These are phyloP conservation scores for Chirona hameri DNA, from an alignment of 2,888 invertebrate genomes.

Conservation along the genomic window DNA sequence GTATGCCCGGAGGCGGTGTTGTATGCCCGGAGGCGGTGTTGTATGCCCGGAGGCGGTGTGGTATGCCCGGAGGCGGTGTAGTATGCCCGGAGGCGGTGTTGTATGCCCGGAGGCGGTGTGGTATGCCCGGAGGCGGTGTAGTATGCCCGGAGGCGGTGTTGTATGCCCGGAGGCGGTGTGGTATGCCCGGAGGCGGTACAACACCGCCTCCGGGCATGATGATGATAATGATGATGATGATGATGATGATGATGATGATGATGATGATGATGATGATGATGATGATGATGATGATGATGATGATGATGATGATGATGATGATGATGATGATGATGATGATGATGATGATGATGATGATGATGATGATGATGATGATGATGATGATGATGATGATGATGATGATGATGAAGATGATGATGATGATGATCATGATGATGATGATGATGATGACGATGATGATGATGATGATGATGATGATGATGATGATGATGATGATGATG, in stretches of 20 bases:
- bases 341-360: background rate
- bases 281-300: slow-evolving; percentile 22
- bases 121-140: too few species aligned
- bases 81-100: too few species aligned
- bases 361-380: slow-evolving; percentile 22
- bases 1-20: too few species aligned
- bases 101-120: too few species aligned
- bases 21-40: too few species aligned
- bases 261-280: slow-evolving; percentile 22
- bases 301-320: slow-evolving; percentile 22
- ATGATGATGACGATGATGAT: slow-evolving; percentile 22
- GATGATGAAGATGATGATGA: slow-evolving; percentile 3
- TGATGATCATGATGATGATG: slow-evolving; percentile 12
- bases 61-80: too few species aligned
- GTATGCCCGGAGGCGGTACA: too few species aligned
- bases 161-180: too few species aligned
- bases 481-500: slow-evolving; percentile 22
- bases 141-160: too few species aligned
- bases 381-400: slow-evolving; percentile 22
- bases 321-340: slow-evolving; percentile 22
- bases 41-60: too few species aligned
- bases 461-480: slow-evolving; percentile 22
- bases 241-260: background rate
- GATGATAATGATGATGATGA: background rate
- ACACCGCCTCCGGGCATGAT: too few species aligned